Evolutionary conservation across 2,113 vertebrate genomes (phyloP).

Genomic region (Pollachius pollachius): DNA sequence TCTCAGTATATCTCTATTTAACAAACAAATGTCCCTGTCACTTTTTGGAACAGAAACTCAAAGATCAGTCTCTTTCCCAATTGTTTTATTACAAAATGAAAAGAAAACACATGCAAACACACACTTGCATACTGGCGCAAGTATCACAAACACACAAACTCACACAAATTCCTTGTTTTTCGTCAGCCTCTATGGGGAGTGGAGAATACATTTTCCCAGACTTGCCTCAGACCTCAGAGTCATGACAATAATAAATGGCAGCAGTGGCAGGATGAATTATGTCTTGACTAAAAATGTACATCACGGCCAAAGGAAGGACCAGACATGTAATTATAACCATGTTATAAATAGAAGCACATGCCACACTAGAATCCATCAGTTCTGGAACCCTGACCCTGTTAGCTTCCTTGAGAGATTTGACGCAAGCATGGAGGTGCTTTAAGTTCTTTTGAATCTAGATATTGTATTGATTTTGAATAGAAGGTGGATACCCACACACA

Average conservation of each 20-base stretch:
- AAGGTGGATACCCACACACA: background rate
- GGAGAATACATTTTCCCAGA: slow-evolving; percentile 43
- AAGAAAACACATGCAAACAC: too few species aligned
- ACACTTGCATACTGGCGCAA: too few species aligned
- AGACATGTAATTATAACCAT: slow-evolving; percentile 56
- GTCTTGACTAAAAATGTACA: slow-evolving; percentile 55
- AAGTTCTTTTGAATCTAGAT: slow-evolving; percentile 8
- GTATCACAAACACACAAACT: background rate
- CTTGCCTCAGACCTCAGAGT: slow-evolving; percentile 31
- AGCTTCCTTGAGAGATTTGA: background rate
- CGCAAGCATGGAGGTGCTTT: background rate
- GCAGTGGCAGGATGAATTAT: slow-evolving; percentile 55
- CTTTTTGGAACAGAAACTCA: background rate
- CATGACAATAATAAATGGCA: slow-evolving; percentile 52
- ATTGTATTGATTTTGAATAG: background rate
- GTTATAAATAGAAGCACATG: slow-evolving; percentile 53
- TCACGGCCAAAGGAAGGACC: slow-evolving; percentile 50
- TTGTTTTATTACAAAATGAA: too few species aligned
- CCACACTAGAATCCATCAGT: slow-evolving; percentile 29
- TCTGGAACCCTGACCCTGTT: slow-evolving; percentile 16
- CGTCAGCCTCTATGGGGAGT: slow-evolving; percentile 19
- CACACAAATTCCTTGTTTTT: background rate
- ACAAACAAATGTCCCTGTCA: slow-evolving; percentile 17
- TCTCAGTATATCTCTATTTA: slow-evolving; percentile 7
- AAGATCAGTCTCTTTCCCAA: too few species aligned